These are phyloP conservation scores for Ahaetulla prasina DNA, from an alignment of 2,113 vertebrate species.

Conservation along the genomic window DNA sequence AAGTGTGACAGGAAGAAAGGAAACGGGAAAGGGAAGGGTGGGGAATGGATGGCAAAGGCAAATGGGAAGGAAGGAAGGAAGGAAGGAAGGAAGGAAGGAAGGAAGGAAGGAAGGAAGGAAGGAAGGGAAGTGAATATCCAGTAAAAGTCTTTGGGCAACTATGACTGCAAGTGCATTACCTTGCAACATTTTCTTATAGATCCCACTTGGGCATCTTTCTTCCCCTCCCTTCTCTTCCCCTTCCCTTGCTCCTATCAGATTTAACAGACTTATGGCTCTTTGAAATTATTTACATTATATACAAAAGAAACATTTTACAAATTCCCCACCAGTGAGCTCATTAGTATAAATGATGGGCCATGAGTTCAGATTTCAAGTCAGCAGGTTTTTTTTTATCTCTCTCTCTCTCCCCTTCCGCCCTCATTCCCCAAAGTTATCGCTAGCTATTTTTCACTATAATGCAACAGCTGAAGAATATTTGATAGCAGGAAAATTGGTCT, in stretches of 20 bases:
- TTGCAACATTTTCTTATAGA: not conserved
- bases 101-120: too few species aligned
- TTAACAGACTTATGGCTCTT: not conserved
- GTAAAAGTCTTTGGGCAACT: not conserved
- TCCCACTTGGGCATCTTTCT: not conserved
- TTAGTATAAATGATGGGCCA: slow-evolving; percentile 32
- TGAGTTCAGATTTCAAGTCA: slow-evolving; percentile 12
- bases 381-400: not conserved
- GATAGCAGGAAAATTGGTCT: slow-evolving; percentile 21
- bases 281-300: not conserved
- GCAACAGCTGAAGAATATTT: slow-evolving; percentile 1
- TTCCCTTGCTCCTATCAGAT: not conserved
- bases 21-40: too few species aligned
- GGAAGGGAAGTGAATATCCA: not conserved
- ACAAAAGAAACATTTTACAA: not conserved
- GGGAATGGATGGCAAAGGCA: not conserved
- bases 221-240: not conserved
- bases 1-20: too few species aligned
- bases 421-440: slow-evolving; percentile 3
- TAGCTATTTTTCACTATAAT: slow-evolving; percentile 26
- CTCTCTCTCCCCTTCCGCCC: not conserved
- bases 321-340: slow-evolving; percentile 22
- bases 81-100: too few species aligned
- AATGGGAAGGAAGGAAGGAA: too few species aligned
- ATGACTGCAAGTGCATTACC: not conserved